Evolutionary conservation across 2,113 vertebrate species (phyloP).

Genomic region (Pachyramphus minor): DNA sequence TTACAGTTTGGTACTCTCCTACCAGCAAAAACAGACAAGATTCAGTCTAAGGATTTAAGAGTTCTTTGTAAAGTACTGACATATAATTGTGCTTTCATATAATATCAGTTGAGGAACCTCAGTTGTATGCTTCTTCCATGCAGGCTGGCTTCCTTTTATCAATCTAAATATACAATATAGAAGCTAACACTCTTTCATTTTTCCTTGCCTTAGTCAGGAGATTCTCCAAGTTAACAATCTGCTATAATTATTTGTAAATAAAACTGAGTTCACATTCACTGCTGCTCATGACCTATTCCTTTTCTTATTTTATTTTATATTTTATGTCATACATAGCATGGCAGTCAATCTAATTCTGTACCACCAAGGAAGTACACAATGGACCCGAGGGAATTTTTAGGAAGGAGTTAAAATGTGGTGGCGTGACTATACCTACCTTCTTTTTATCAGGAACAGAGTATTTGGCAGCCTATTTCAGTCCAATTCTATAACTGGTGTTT

Average conservation of each 20-base stretch:
- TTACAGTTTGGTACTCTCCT: constrained; percentile 67
- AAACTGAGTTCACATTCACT: not conserved
- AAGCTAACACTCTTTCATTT: not conserved
- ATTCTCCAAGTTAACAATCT: not conserved
- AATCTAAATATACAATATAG: constrained; percentile 10
- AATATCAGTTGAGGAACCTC: constrained; percentile 63
- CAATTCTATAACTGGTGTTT: constrained; percentile 66
- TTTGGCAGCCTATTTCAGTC: constrained; percentile 50
- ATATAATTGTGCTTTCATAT: constrained; percentile 64
- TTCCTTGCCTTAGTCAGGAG: not conserved
- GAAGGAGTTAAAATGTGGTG: constrained; percentile 33
- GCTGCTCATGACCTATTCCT: not conserved
- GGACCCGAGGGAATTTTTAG: not conserved
- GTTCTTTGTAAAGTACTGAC: constrained; percentile 58
- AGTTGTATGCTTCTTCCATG: not conserved
- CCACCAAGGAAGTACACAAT: not conserved
- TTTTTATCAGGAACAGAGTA: constrained; percentile 13
- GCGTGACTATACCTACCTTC: constrained; percentile 27
- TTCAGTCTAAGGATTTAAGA: constrained; percentile 55
- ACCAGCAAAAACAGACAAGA: constrained; percentile 67
- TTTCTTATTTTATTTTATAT: constrained; percentile 5
- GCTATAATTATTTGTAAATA: not conserved
- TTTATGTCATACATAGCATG: not conserved
- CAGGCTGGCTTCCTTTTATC: constrained; percentile 15
- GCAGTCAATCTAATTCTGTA: not conserved